Conservation (phyloP, 2,113 vertebrate species). For the Phycodurus eques region DNA sequence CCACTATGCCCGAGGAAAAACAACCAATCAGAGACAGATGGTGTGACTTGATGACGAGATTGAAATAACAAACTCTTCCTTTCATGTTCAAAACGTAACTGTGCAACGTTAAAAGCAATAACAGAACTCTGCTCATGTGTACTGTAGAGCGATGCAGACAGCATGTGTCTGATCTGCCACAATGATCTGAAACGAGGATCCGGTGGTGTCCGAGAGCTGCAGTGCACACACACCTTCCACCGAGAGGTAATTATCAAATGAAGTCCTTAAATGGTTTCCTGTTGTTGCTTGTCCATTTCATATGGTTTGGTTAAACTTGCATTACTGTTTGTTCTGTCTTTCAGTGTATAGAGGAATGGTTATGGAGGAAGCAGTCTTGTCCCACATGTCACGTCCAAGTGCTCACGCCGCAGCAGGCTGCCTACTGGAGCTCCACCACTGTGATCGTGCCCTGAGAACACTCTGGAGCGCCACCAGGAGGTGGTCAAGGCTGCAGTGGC, state of each 20-base stretch:
- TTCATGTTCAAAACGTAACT: background rate
- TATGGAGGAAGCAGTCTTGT: slow-evolving; percentile 68
- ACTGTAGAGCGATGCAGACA: slow-evolving; percentile 65
- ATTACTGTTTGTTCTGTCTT: background rate
- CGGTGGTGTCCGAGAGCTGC: slow-evolving; percentile 56
- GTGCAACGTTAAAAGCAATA: background rate
- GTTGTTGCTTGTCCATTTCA: background rate
- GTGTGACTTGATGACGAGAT: background rate
- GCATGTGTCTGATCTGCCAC: slow-evolving; percentile 68
- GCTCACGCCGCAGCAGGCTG: slow-evolving; percentile 48
- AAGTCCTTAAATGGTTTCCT: background rate
- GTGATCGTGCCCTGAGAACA: slow-evolving; percentile 60
- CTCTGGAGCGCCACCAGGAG: background rate
- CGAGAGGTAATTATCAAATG: slow-evolving; percentile 48
- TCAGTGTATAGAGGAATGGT: slow-evolving; percentile 69
- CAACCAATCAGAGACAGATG: background rate
- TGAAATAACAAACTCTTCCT: background rate
- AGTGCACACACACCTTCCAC: slow-evolving; percentile 70
- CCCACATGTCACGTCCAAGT: slow-evolving; percentile 58
- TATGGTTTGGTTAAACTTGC: background rate
- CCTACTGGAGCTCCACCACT: slow-evolving; percentile 52
- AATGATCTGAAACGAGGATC: slow-evolving; percentile 50
- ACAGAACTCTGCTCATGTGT: slow-evolving; percentile 22
- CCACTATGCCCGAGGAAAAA: background rate
- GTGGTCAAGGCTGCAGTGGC: background rate